A percentile compares a stretch with the other conserved stretches of the same genome.
Conservation (phyloP, 2,113 vertebrate genomes). For the Onychostoma macrolepis region DNA sequence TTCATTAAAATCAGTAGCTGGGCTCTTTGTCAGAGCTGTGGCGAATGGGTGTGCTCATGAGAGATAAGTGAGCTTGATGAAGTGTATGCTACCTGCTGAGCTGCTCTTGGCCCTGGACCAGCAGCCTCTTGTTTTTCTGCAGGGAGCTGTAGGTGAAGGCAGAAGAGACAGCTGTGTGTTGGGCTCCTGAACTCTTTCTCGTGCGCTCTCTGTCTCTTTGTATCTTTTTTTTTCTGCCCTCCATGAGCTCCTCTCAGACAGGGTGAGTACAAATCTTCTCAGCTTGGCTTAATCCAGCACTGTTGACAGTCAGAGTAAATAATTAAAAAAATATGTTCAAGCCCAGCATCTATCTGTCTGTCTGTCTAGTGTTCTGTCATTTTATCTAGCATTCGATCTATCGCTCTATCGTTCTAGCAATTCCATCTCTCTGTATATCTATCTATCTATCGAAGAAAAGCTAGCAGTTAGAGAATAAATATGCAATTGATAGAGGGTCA, state of each 20-base stretch:
- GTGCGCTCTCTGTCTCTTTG: constrained; percentile 12
- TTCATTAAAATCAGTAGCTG: constrained; percentile 29
- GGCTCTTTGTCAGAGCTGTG: constrained; percentile 15
- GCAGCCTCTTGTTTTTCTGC: constrained; percentile 43
- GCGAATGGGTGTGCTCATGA: constrained; percentile 10
- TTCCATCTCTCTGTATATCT: neutral
- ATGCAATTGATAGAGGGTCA: no score
- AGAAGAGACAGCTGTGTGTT: constrained; percentile 38
- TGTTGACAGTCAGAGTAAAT: constrained; percentile 58
- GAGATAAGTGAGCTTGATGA: constrained; percentile 43
- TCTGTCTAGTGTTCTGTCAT: neutral
- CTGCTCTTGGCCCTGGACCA: constrained; percentile 36
- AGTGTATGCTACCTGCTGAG: constrained; percentile 37
- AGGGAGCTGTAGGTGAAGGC: constrained; percentile 9
- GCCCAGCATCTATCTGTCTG: neutral
- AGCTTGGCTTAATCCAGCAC: constrained; percentile 51
- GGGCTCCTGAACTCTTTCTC: constrained; percentile 9
- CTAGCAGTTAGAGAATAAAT: no score
- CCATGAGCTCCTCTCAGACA: constrained; percentile 37
- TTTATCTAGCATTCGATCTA: neutral
- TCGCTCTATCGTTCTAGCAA: neutral
- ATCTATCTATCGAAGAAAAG: neutral
- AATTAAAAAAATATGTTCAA: constrained; percentile 45
- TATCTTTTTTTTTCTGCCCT: constrained; percentile 2
- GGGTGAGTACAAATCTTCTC: constrained; percentile 52